Base-by-base conservation (phyloP, 2,113 vertebrate genomes). In the Empidonax traillii region DNA sequence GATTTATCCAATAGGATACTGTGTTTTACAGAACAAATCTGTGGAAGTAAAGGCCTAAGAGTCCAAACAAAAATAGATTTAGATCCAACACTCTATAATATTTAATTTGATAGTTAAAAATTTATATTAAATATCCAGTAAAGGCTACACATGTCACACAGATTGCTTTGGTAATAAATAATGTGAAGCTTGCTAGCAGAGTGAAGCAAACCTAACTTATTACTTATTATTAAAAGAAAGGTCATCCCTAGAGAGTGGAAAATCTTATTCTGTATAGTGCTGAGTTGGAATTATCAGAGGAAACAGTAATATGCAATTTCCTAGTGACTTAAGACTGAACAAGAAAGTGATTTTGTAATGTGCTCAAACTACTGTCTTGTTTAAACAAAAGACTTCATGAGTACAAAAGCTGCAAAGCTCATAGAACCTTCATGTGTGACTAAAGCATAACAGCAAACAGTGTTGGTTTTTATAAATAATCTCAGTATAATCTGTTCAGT, bases 1-100 rank as follows among this genome's bases (percentile, higher is more conserved):
- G 6, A 47, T 58, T 80, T 63, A 33, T 52, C 12, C 8, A 11
- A 11, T 15, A 49, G 3, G 5, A 74, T 55, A 47, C 25, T 87
- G 10, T 20, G 20, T 30, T 67, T 37, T 53, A 43, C 4, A 53
- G 35, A 84, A 67, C 20, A 49, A 62, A 53, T 21, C 33, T 24
- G 17, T 0, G 0, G 41, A 62, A 33, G 2, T 2, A 67, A 9
- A 69, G 17, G 62, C 56, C 20, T 52, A 76, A 67, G 19, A 21
- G 52, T 39, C 20, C 3, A 77, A 67, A 44, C 1, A 88, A 37
- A 74, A 59, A 15, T 24, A 0, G 0, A 2, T 74, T 44, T 69
- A 53, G 18, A 39, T 41, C 10, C 24, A 59, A 8, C 3, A 55
- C 3, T 30, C 3, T 58, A 14, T 27, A 58, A 39, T 72, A 85